These are phyloP conservation scores for Drosophila tani DNA, from an alignment of 1,140 invertebrate genomes.

Conservation along the genomic window DNA sequence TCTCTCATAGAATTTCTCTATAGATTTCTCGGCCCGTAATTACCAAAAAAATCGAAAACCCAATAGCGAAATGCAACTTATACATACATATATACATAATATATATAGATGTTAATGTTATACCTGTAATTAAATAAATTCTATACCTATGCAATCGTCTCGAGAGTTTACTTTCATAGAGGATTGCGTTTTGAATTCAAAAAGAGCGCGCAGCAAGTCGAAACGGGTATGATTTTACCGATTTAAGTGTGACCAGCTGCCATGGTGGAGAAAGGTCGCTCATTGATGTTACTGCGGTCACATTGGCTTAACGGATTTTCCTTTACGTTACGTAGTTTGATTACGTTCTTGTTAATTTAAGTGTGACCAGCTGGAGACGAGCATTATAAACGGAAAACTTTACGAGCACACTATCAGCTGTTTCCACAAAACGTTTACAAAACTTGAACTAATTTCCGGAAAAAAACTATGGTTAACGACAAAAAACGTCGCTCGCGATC, in stretches of 20 bases:
- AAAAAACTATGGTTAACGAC: slow-evolving; percentile 85
- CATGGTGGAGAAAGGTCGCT: too few relatives aligned
- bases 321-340: too few relatives aligned
- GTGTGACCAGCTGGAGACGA: too few relatives aligned
- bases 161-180: neutral
- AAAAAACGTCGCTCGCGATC: slow-evolving; percentile 86
- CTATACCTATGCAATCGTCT: slow-evolving; percentile 69
- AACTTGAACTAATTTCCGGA: neutral
- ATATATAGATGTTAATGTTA: slow-evolving; percentile 84
- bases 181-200: neutral
- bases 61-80: slow-evolving; percentile 76
- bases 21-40: slow-evolving; percentile 35
- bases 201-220: neutral
- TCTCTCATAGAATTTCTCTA: slow-evolving; percentile 41
- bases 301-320: too few relatives aligned
- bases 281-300: too few relatives aligned
- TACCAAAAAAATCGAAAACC: slow-evolving; percentile 43
- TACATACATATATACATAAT: slow-evolving; percentile 75
- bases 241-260: too few relatives aligned
- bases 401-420: slow-evolving; percentile 13
- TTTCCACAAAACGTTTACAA: slow-evolving; percentile 27
- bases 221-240: neutral
- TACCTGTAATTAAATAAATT: slow-evolving; percentile 82
- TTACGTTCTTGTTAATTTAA: too few relatives aligned
- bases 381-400: too few relatives aligned